Conservation (phyloP, 2,888 invertebrate genomes). For the Ypsolopha scabrella region DNA sequence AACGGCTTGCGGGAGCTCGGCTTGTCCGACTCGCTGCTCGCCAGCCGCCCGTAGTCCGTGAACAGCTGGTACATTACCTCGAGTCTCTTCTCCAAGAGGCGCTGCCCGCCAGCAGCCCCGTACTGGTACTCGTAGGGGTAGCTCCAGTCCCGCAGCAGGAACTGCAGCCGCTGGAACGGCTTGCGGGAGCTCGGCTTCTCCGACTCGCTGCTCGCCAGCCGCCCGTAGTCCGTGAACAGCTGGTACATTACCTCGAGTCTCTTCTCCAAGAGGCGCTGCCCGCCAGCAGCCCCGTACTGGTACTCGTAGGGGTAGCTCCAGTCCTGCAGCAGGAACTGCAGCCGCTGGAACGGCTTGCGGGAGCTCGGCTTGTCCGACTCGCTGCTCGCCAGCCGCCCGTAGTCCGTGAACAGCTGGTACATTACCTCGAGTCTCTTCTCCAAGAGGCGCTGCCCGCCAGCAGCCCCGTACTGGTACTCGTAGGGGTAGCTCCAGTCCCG, state of each 20-base stretch:
- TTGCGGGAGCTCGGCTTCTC: too few species aligned
- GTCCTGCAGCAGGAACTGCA: constrained; percentile 78
- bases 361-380: constrained; percentile 67
- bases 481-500: constrained; percentile 99
- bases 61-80: constrained; percentile 74
- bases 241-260: constrained; percentile 79
- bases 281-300: constrained; percentile 90
- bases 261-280: constrained; percentile 84
- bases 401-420: too few species aligned
- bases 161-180: constrained; percentile 81
- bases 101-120: constrained; percentile 88
- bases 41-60: too few species aligned
- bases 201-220: too few species aligned
- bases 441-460: constrained; percentile 88
- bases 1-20: too few species aligned
- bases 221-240: too few species aligned
- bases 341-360: constrained; percentile 56
- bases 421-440: constrained; percentile 83
- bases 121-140: constrained; percentile 95
- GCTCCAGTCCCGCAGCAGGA: constrained; percentile 96
- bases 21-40: too few species aligned
- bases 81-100: constrained; percentile 86
- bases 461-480: constrained; percentile 89
- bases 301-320: constrained; percentile 98
- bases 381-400: constrained; percentile 92